Base-by-base conservation (phyloP, 1,140 invertebrate genomes). In the Drosophila azteca region DNA sequence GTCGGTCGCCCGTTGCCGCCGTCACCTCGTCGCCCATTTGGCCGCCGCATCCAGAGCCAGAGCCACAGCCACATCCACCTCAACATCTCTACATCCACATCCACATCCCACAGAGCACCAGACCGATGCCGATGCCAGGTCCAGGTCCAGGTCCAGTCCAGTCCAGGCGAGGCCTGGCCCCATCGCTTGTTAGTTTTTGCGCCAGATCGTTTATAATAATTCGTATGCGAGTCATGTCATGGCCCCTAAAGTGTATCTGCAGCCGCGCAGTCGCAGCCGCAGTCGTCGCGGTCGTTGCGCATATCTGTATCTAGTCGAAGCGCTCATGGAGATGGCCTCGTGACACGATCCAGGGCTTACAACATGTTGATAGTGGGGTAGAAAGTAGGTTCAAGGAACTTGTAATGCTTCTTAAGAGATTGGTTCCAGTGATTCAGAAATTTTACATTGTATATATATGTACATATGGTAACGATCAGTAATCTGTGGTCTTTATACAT, bases 201-300 rank as follows among this genome's bases (percentile, higher is more conserved):
- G 83, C 83, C 83, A 88, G 83, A 88, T 88, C 83, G 84, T 88
- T 89, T 88, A 89, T 88, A 88, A 88, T 88, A 89, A 90, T 88
- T 88, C 84, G 84, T 87, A 90, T 88, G 84, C 84, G 84, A 88
- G 84, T 88, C 85, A 88, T 88, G 84, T 88, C 84, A 88, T 88
- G 83, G 76, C 83, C 83, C 82, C 82, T 87, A 87, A 87, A 87
- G 82, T 87, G 82, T 87, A 87, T 87, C 82, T 87, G 82, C 82
- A 81, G 69, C 82, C 85, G 82, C 83, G 82, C 75, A 65, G 83
- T 55, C 77, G 72, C 53, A 51, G 72, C 39, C 63, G 46, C 46
- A 43, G 48, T 49, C 48, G 53, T 70, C 50, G 70, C 65, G 61
- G 58, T 77, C 80, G 76, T 64, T 48, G 74, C 83, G 82, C 75